Evolutionary conservation across 2,797 vertebrate genomes (phyloP).

Genomic region (Enoplosus armatus): DNA sequence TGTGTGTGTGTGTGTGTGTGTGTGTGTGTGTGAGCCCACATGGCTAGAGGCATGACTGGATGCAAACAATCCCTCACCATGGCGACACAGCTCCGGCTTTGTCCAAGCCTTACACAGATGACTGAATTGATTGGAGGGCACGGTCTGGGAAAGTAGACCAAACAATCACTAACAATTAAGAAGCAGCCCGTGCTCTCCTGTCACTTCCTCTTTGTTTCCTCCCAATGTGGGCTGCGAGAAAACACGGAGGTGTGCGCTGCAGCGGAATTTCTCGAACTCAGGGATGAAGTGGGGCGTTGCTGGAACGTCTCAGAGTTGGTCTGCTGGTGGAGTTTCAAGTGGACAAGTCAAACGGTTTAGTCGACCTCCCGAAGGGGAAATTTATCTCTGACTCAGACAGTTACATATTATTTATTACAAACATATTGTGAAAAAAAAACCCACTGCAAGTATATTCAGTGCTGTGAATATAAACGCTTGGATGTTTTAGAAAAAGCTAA

Average conservation of each 20-base stretch:
- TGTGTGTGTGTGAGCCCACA: slow-evolving; percentile 58
- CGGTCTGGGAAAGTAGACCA: slow-evolving; percentile 75
- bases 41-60: slow-evolving; percentile 79
- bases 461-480: background rate
- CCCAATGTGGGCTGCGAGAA: slow-evolving; percentile 39
- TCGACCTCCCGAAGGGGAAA: background rate
- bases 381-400: background rate
- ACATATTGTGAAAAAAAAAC: background rate
- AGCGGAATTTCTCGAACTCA: slow-evolving; percentile 7
- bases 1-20: slow-evolving; percentile 38
- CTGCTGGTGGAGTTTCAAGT: slow-evolving; percentile 11
- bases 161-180: slow-evolving; percentile 80
- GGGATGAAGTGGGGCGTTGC: slow-evolving; percentile 1
- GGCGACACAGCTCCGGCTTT: slow-evolving; percentile 77
- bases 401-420: background rate
- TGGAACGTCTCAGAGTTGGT: slow-evolving; percentile 1
- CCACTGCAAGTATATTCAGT: background rate
- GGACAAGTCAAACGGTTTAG: background rate
- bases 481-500: background rate
- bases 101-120: slow-evolving; percentile 77
- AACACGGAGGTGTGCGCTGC: slow-evolving; percentile 29
- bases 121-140: slow-evolving; percentile 78
- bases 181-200: slow-evolving; percentile 70
- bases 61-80: slow-evolving; percentile 86
- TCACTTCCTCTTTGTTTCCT: slow-evolving; percentile 71